Base-by-base conservation (phyloP, 2,113 vertebrate species). In the Chaetura pelagica region DNA sequence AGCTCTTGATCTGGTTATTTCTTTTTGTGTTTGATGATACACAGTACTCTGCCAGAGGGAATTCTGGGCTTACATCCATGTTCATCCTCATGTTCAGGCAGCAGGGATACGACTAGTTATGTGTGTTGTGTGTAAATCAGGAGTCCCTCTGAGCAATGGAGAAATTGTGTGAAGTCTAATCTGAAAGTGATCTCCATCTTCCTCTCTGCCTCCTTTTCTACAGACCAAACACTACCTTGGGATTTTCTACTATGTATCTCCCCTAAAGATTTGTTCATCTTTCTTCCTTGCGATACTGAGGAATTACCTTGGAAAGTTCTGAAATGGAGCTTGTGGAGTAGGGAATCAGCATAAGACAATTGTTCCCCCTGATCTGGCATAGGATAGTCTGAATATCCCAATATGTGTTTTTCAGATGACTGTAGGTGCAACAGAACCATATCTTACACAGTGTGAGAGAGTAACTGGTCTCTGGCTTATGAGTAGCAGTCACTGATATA, bases 1-100 rank as follows among this genome's bases (percentile, higher is more conserved):
- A 84, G 64, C 77, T 93, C 94, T 96, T 93, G 72, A 92, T 95
- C 89, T 93, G 18, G 38, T 74, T 97, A 74, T 88, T 90, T 90
- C 73, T 94, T 86, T 27, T 94, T 94, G 57, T 52, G 34, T 84
- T 97, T 97, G 95, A 95, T 92, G 89, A 89, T 94, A 81, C 68
- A 68, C 96, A 95, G 94, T 77, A 86, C 59, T 94, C 76, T 94
- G 80, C 86, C 94, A 95, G 91, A 87, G 68, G 35, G 73, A 93
- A 84, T 96, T 96, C 83, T 95, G 93, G 93, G 68, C 89, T 96
- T 89, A 26, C 16, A 75, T 95, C 91, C 89, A 72, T 84, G 80
- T 87, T 90, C 84, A 89, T 95, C 73, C 64, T 92, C 55, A 81
- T 81, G 61, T 89, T 91, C 72, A 89, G 76, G 79, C 86, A 95